Evolutionary conservation across 1,140 invertebrate genomes (phyloP), one percentile per base, ranked within the genome.

Genomic region (Drosophila obscura): DNA sequence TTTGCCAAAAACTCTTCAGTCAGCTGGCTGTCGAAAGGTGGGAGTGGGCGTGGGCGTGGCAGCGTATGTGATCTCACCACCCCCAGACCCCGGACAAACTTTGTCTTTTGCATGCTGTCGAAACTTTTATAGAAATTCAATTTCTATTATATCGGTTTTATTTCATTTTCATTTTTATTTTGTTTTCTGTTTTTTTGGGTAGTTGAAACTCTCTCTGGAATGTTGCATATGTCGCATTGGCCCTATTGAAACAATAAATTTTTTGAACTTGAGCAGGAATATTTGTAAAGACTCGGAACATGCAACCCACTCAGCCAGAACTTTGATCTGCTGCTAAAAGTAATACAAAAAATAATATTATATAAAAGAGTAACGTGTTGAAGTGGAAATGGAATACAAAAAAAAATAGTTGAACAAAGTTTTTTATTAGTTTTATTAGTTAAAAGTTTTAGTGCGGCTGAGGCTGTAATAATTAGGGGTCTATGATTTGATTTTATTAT

Each of bases 121-220:
- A 78, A 74, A 84, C 81, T 84, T 84, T 80, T 85, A 84, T 85
- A 84, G 80, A 84, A 84, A 84, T 84, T 85, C 81, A 76, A 84
- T 84, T 84, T 83, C 77, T 67, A 63, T 65, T 76, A 84, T 79
- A 58, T 74, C 76, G 61, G 52, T 76, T 68, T 46, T 75, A 31
- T 57, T 43, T 57, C 19, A 19, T 1, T 19, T 76, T 56, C 58
- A 35, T 53, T 45, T 45, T 57, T 68, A 44, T 58, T 75, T 68
- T 46, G 68, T 19, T 53, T 45, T 57, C 76, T 56, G 53, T 44
- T 62, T 48, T 58, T 50, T 57, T 51, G 19, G 41, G n/a, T 11
- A 39, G 35, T 39, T 13, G 35, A 39, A 39, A 39, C 35, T 13
- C 4, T 28, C 26, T 52, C 48, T 31, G 45, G 5, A 52, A 64